Evolutionary conservation across 2,797 vertebrate genomes (phyloP).

Genomic region (Carduelis carduelis): DNA sequence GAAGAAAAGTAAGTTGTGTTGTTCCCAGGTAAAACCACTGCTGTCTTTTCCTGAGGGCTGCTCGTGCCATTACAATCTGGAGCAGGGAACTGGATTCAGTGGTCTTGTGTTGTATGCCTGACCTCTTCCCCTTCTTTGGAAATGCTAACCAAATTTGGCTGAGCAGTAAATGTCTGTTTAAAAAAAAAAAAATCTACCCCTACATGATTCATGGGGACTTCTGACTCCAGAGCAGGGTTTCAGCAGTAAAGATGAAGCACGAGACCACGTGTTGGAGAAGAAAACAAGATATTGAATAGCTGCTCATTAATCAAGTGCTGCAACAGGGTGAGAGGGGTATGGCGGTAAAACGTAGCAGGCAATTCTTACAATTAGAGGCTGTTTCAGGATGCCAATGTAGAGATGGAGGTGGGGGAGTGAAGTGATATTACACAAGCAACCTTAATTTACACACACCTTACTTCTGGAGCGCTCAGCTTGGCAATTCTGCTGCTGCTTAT

Average conservation of each 20-base stretch:
- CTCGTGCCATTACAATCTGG: neutral
- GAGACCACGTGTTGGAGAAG: neutral
- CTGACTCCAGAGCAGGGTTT: neutral
- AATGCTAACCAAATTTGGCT: neutral
- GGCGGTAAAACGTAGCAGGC: neutral
- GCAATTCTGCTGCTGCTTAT: neutral
- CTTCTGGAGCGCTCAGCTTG: neutral
- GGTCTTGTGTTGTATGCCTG: neutral
- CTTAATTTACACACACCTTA: neutral
- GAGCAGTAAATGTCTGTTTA: neutral
- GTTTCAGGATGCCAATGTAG: neutral
- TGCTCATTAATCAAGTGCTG: constrained; percentile 20
- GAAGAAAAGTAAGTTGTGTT: neutral
- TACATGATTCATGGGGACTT: neutral
- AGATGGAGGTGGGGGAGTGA: neutral
- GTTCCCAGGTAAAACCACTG: neutral
- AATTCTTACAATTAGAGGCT: constrained; percentile 1
- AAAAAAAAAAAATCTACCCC: neutral
- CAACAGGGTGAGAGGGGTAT: neutral
- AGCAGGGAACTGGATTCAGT: neutral
- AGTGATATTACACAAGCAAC: neutral
- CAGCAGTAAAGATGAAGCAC: neutral
- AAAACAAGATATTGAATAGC: constrained; percentile 39
- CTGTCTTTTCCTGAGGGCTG: neutral
- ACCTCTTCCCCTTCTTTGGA: neutral